Conservation (phyloP, 1,140 invertebrate genomes). For the Conus ventricosus region DNA sequence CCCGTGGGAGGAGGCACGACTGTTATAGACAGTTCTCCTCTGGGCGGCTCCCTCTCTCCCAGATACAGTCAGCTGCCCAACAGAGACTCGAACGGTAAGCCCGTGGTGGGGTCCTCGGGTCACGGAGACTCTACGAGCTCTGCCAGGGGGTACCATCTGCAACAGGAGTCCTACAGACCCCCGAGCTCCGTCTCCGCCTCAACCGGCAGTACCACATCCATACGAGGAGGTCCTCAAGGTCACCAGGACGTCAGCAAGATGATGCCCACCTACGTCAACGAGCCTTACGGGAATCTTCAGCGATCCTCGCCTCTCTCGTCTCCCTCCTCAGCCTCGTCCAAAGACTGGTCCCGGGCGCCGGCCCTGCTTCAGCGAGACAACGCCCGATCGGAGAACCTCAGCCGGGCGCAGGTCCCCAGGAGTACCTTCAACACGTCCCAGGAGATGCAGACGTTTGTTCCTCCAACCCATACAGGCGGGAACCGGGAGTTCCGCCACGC, state of each 20-base stretch:
- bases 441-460: constrained; percentile 24
- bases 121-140: neutral
- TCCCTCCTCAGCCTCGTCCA: neutral
- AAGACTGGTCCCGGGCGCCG: neutral
- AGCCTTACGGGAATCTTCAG: neutral
- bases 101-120: too few relatives aligned
- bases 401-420: neutral
- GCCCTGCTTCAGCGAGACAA: neutral
- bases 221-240: neutral
- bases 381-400: neutral
- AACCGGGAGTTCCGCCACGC: neutral
- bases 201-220: neutral
- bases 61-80: constrained; percentile 29
- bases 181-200: neutral
- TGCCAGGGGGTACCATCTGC: neutral
- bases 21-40: neutral
- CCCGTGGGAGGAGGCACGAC: neutral
- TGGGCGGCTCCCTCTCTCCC: neutral
- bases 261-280: constrained; percentile 14
- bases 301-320: constrained; percentile 14
- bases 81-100: constrained; percentile 3
- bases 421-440: constrained; percentile 23
- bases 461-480: neutral
- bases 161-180: neutral
- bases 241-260: neutral